Evolutionary conservation across 2,888 invertebrate genomes (phyloP).

Genomic region (Pollenia griseotomentosa): DNA sequence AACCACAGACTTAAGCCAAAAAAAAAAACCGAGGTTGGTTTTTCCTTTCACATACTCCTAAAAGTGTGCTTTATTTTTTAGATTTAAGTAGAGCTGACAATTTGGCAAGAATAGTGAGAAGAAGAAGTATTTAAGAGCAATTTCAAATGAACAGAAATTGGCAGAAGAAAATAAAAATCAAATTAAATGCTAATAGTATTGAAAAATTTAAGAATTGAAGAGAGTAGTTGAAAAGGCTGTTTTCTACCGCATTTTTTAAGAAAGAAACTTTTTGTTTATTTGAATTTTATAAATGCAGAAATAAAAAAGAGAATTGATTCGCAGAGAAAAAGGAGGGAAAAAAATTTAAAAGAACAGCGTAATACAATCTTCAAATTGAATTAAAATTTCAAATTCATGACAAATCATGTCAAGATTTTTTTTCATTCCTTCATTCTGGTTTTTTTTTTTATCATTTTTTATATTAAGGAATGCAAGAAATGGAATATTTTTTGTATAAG

Average conservation of each 20-base stretch:
- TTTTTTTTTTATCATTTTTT: constrained; percentile 9
- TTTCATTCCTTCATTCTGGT: not conserved
- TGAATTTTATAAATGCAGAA: constrained; percentile 26
- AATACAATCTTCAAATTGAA: constrained; percentile 64
- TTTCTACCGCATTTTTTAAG: not conserved
- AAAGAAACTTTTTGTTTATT: constrained; percentile 18
- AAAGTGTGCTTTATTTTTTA: constrained; percentile 43
- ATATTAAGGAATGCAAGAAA: not conserved
- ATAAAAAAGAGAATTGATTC: constrained; percentile 34
- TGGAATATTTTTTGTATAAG: constrained; percentile 15
- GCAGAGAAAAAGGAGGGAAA: constrained; percentile 6
- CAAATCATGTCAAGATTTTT: constrained; percentile 68
- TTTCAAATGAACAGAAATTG: constrained; percentile 30
- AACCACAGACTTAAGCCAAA: constrained; percentile 3
- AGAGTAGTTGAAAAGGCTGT: not conserved
- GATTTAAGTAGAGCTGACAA: constrained; percentile 34
- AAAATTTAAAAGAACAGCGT: not conserved
- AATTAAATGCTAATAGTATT: constrained; percentile 67
- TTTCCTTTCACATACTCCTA: not conserved
- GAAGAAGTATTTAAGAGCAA: constrained; percentile 65
- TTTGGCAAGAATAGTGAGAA: constrained; percentile 35
- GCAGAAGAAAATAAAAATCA: constrained; percentile 45
- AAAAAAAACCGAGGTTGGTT: constrained; percentile 7
- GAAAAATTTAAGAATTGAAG: not conserved
- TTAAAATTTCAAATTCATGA: constrained; percentile 72